Percentiles rank a stretch among this genome's conserved stretches.
phyloP scores from a whole-genome alignment of 2,113 vertebrate genomes.

The Gorilla gorilla region DNA sequence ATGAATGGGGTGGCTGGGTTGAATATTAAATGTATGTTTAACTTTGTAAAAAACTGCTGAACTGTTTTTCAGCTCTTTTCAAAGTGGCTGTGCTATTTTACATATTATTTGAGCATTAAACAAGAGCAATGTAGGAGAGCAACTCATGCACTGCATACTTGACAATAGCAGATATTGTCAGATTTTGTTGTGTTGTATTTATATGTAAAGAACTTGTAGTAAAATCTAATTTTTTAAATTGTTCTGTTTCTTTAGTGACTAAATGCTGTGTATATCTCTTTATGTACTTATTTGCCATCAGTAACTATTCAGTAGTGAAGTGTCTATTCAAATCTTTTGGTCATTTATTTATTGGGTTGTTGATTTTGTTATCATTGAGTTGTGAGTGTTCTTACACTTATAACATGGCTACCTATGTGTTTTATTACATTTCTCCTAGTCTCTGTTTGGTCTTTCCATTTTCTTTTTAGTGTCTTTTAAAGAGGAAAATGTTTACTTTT shows the following conservation, averaged over 20 bases:
- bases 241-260: neutral
- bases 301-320: neutral
- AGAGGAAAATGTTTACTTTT: neutral
- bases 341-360: neutral
- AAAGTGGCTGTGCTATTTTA: neutral
- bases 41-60: neutral
- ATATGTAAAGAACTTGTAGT: neutral
- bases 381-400: neutral
- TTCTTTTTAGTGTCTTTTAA: neutral
- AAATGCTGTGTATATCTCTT: neutral
- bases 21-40: neutral
- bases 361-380: neutral
- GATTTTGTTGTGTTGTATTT: neutral
- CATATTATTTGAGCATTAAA: neutral
- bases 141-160: neutral
- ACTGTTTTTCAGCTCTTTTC: neutral
- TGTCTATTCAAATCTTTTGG: neutral
- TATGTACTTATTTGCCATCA: neutral
- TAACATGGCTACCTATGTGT: neutral
- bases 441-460: neutral
- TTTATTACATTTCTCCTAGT: neutral
- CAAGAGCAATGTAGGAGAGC: neutral
- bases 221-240: neutral
- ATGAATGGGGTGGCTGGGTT: neutral
- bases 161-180: neutral